phyloP scores from a whole-genome alignment of 2,888 invertebrate genomes.

The Lottia gigantea region DNA sequence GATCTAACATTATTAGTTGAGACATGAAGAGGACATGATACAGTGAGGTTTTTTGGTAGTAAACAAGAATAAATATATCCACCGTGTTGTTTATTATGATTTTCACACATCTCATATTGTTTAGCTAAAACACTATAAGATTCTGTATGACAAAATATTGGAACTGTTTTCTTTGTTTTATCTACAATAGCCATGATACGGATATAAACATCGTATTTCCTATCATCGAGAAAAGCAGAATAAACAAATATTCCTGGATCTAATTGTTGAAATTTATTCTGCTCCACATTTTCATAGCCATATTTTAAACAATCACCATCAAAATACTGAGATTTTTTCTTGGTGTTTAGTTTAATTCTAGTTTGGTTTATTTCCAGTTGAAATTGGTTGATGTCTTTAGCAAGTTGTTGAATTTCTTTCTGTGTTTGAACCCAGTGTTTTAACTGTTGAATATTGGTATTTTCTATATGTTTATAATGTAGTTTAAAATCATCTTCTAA shows the following conservation, averaged over 20 bases:
- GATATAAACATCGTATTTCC: constrained; percentile 38
- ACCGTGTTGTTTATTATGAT: constrained; percentile 55
- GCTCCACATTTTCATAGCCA: constrained; percentile 12
- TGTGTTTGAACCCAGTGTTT: constrained; percentile 19
- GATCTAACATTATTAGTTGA: constrained; percentile 7
- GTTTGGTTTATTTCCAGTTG: constrained; percentile 12
- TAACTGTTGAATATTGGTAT: constrained; percentile 13
- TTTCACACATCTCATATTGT: constrained; percentile 60
- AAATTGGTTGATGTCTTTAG: constrained; percentile 17
- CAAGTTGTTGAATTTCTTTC: constrained; percentile 16
- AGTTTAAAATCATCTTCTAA: constrained; percentile 6
- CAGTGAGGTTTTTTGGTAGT: constrained; percentile 31
- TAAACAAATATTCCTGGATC: constrained; percentile 41
- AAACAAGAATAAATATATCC: constrained; percentile 56
- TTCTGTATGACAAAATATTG: constrained; percentile 37
- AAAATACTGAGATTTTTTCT: background rate
- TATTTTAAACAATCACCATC: background rate
- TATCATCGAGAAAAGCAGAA: constrained; percentile 58
- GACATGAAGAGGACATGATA: constrained; percentile 31
- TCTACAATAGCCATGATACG: constrained; percentile 44
- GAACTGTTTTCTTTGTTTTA: constrained; percentile 30
- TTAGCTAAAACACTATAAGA: constrained; percentile 22
- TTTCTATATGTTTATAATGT: background rate
- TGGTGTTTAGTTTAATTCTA: constrained; percentile 9
- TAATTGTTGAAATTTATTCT: constrained; percentile 38